Base-by-base conservation (phyloP, 2,888 invertebrate species). In the Therioaphis trifolii region DNA sequence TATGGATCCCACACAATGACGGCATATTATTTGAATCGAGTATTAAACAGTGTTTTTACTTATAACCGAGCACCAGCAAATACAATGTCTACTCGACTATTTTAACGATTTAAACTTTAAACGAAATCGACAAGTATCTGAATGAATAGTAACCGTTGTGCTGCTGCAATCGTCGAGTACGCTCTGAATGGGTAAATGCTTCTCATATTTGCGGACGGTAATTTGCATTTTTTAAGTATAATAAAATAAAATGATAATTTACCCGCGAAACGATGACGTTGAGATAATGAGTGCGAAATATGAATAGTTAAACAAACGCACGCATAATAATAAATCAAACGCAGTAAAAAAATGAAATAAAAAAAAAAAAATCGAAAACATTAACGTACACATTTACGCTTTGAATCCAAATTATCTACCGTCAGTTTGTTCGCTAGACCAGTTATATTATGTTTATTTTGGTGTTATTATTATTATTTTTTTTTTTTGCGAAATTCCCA, bases 111-210 rank as follows among this genome's bases (percentile, higher is more conserved):
- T n/a, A n/a, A n/a, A 4, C 29, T 35, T 55, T 55, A 55, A 35
- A 72, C 29, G n/a, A 40, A 55, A 40, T 18, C 74, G 74, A 74
- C 55, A 55, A 74, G 35, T 21, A 55, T 74, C 72, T 40, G 18
- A 11, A 66, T 18, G 27, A 52, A 12, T n/a, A 18, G 21, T 40
- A 9, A 35, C 21, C 9, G 21, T n/a, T 55, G 21, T 18, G n/a
- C n/a, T n/a, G n/a, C n/a, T n/a, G n/a, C n/a, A n/a, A n/a, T n/a
- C n/a, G n/a, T n/a, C n/a, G n/a, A n/a, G n/a, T n/a, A n/a, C n/a
- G n/a, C 27, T 72, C 14, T 29, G 29, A 72, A 14, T 52, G 29
- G 29, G 21, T 40, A 40, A 24, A 21, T 29, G 15, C 5, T 2
- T 18, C 15, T 2, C 4, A 9, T 14, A 21, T 40, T 24, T 40